These are phyloP conservation scores for Drosophila pseudoobscura DNA, from an alignment of 1,140 invertebrate species.

Conservation along the genomic window DNA sequence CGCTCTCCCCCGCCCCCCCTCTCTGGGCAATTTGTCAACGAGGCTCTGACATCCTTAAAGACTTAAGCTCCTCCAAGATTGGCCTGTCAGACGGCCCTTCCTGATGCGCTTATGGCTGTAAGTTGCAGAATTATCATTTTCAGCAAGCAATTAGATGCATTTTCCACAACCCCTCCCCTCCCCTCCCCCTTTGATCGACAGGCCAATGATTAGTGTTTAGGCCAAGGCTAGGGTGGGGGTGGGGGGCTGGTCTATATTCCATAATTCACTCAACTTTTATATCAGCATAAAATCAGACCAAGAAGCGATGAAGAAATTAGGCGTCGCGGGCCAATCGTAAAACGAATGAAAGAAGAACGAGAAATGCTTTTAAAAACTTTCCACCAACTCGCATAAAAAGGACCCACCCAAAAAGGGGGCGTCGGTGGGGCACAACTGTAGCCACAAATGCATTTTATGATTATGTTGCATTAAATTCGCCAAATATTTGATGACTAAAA, in stretches of 20 bases:
- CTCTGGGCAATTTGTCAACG: constrained; percentile 60
- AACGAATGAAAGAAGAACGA: constrained; percentile 4
- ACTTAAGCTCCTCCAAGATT: constrained; percentile 55
- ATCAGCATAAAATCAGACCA: constrained; percentile 56
- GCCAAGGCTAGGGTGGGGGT: no score
- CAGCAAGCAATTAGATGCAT: constrained; percentile 41
- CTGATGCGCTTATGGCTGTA: constrained; percentile 38
- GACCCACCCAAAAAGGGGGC: constrained; percentile 30
- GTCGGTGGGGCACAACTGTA: neutral
- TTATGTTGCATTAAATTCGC: constrained; percentile 59
- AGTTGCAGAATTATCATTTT: constrained; percentile 52
- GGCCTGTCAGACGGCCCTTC: constrained; percentile 19
- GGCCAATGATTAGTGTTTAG: neutral
- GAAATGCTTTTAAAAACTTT: constrained; percentile 63
- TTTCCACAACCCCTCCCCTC: neutral
- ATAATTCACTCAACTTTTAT: constrained; percentile 38
- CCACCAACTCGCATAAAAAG: constrained; percentile 63
- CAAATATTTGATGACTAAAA: constrained; percentile 26
- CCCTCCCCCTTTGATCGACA: constrained; percentile 40
- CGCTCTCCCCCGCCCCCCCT: neutral
- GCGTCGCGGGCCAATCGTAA: constrained; percentile 38
- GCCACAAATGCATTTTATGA: constrained; percentile 45
- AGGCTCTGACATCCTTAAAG: constrained; percentile 59
- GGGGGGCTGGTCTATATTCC: neutral
- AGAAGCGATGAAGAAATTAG: constrained; percentile 52